Evolutionary conservation across 2,888 invertebrate genomes (phyloP), one percentile per base, ranked within the genome.

Genomic region (Sphecodes monilicornis): DNA sequence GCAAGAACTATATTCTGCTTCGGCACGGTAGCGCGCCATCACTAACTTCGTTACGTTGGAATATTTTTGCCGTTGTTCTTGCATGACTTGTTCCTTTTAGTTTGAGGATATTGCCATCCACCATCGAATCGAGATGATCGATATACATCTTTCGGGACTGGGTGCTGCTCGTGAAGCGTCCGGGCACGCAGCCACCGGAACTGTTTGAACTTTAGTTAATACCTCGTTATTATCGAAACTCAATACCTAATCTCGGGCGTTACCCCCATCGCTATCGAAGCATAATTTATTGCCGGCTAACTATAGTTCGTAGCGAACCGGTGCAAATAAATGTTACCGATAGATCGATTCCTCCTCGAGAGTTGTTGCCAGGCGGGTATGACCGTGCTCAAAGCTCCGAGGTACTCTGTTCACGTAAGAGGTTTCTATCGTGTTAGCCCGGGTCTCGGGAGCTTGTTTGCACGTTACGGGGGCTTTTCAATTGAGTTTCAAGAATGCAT

Each of bases 401-500:
- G 32, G 76, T 60, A 82, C 70, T 39, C 11, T 69, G 79, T 80
- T 89, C 87, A 70, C 83, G 73, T 50, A 50, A 81, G 71, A 88
- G 85, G 73, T 86, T 73, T 86, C 79, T 89, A 91, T 90, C 88
- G 85, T 88, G 84, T 91, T 90, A 88, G 85, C 57, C 76, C 43
- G 74, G 70, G 82, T 75, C 36, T 76, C 68, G 64, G 73, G 41
- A 82, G 83, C 83, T 81, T 89, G 90, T 90, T 89, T 89, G 89
- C 81, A 71, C 85, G 81, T 77, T 86, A 81, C 83, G 75, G 87
- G 85, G 84, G 82, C 79, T 79, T 85, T 82, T 87, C 84, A 77
- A 87, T 89, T 89, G 83, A 41, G 81, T 70, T 81, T 82, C 73
- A 36, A 86, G 83, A 86, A 82, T 85, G 82, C 74, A 81, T 85